Evolutionary conservation across 1,140 invertebrate genomes (phyloP).

Genomic region (Temnothorax nylanderi): DNA sequence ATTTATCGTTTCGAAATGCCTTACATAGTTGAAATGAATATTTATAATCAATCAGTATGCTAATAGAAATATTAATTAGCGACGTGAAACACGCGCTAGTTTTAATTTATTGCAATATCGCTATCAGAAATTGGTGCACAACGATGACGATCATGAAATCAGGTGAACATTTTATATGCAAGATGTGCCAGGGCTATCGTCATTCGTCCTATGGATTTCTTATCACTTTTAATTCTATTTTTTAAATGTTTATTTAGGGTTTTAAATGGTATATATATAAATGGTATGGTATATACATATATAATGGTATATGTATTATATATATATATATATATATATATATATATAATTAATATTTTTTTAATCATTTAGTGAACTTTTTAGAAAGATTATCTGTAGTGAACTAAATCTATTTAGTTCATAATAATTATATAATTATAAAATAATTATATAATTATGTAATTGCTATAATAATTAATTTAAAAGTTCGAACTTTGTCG

Average conservation of each 20-base stretch:
- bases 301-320: too few relatives aligned
- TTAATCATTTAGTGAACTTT: neutral
- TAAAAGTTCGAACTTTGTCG: neutral
- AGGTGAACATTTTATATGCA: conserved; percentile 26
- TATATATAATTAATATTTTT: conserved; percentile 20
- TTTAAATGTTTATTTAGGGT: neutral
- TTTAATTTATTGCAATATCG: conserved; percentile 27
- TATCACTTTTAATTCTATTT: neutral
- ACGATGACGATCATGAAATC: conserved; percentile 31
- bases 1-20: conserved; percentile 61
- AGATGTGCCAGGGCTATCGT: conserved; percentile 20
- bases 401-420: neutral
- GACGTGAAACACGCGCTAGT: conserved; percentile 1
- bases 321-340: too few relatives aligned
- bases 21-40: conserved; percentile 58
- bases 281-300: too few relatives aligned
- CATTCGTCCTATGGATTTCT: neutral
- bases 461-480: too few relatives aligned
- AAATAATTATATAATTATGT: neutral
- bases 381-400: neutral
- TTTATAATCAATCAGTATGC: conserved; percentile 38
- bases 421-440: neutral
- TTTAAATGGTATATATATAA: neutral
- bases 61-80: conserved; percentile 21
- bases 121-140: conserved; percentile 42